A percentile compares a stretch with the other conserved stretches of the same genome.
Evolutionary conservation across 2,113 vertebrate species (phyloP).

Genomic region (Rattus rattus): DNA sequence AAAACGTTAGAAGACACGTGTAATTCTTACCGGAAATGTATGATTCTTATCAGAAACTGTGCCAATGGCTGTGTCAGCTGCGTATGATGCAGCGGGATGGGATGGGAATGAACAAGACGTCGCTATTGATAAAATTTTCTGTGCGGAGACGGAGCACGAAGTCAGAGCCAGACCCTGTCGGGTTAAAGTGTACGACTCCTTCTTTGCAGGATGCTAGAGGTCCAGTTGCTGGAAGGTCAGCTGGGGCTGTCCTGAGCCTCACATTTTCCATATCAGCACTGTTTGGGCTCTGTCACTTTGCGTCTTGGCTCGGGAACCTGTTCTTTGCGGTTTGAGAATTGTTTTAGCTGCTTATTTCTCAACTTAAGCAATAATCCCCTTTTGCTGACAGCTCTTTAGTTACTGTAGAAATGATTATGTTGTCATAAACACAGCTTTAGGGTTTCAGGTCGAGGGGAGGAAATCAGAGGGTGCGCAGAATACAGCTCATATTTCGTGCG

Average conservation of each 20-base stretch:
- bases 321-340: slow-evolving; percentile 62
- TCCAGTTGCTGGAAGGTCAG: slow-evolving; percentile 38
- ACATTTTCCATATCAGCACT: slow-evolving; percentile 49
- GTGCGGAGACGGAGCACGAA: background rate
- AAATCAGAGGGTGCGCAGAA: slow-evolving; percentile 52
- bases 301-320: slow-evolving; percentile 64
- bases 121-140: background rate
- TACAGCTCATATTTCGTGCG: slow-evolving; percentile 55
- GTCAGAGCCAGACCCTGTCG: background rate
- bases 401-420: slow-evolving; percentile 76
- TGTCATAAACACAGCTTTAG: slow-evolving; percentile 77
- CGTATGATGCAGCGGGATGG: rapidly evolving
- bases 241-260: background rate
- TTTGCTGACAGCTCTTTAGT: slow-evolving; percentile 75
- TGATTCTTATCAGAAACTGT: slow-evolving; percentile 1
- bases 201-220: background rate
- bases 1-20: slow-evolving; percentile 8
- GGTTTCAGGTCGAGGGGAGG: slow-evolving; percentile 57
- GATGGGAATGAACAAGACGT: background rate
- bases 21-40: slow-evolving; percentile 34
- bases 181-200: slow-evolving; percentile 8
- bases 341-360: slow-evolving; percentile 71
- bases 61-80: background rate
- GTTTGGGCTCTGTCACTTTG: slow-evolving; percentile 58
- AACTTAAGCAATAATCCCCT: slow-evolving; percentile 70